phyloP scores from a whole-genome alignment of 1,140 invertebrate genomes.

The Drusus annulatus region DNA sequence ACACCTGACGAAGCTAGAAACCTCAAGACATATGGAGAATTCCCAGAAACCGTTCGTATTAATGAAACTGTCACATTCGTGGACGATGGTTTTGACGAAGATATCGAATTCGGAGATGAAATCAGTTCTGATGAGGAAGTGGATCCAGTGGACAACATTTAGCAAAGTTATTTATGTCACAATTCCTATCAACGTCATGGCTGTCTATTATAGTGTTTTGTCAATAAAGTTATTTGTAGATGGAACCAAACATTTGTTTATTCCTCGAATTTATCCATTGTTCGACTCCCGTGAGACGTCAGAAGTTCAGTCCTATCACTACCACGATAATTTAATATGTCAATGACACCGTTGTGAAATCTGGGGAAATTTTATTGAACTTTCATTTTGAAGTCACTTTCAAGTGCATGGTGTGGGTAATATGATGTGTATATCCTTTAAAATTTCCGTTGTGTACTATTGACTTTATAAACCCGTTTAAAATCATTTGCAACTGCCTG shows the following conservation, averaged over 20 bases:
- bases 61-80: constrained; percentile 95
- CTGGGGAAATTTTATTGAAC: neutral
- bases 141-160: constrained; percentile 82
- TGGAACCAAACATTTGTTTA: constrained; percentile 7
- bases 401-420: neutral
- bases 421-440: too few relatives aligned
- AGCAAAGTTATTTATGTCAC: constrained; percentile 46
- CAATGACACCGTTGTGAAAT: neutral
- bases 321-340: neutral
- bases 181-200: constrained; percentile 41
- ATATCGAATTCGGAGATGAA: constrained; percentile 95
- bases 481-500: too few relatives aligned
- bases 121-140: constrained; percentile 90
- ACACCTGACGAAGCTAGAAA: constrained; percentile 99
- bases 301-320: neutral
- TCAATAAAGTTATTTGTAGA: constrained; percentile 41
- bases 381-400: neutral
- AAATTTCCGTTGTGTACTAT: too few relatives aligned
- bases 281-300: neutral
- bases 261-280: neutral
- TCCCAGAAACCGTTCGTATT: constrained; percentile 97
- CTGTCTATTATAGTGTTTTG: constrained; percentile 43
- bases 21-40: constrained; percentile 98
- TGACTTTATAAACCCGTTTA: too few relatives aligned
- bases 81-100: constrained; percentile 94